These are phyloP conservation scores for Orchesella flavescens DNA, from an alignment of 2,888 invertebrate genomes.

Conservation along the genomic window DNA sequence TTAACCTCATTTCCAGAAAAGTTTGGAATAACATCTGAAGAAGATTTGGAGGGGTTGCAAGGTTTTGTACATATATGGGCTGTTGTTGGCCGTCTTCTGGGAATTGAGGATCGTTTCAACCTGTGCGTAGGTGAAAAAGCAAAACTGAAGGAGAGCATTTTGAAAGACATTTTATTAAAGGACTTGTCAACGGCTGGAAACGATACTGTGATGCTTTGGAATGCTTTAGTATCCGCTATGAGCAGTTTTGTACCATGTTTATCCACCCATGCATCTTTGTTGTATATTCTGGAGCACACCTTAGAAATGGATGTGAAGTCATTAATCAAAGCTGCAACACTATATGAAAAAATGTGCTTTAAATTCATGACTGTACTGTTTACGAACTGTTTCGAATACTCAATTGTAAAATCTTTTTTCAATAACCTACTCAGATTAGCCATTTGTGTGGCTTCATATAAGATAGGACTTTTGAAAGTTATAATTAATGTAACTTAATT, in stretches of 20 bases:
- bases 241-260: constrained; percentile 65
- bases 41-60: constrained; percentile 40
- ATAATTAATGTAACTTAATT: not conserved
- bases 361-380: constrained; percentile 48
- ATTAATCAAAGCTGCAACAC: not conserved
- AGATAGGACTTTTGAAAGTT: constrained; percentile 1
- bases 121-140: constrained; percentile 61
- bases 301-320: constrained; percentile 4
- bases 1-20: constrained; percentile 78
- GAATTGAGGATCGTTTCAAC: constrained; percentile 68
- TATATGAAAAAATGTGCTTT: constrained; percentile 61
- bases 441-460: constrained; percentile 7
- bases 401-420: constrained; percentile 22
- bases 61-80: constrained; percentile 71
- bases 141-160: constrained; percentile 34
- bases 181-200: constrained; percentile 47
- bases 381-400: constrained; percentile 18
- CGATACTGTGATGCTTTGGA: constrained; percentile 61
- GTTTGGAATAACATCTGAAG: constrained; percentile 61
- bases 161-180: constrained; percentile 62
- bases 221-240: constrained; percentile 60
- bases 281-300: constrained; percentile 46
- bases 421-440: constrained; percentile 59
- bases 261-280: constrained; percentile 56
- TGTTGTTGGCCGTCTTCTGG: constrained; percentile 67